Conservation (phyloP, 2,888 invertebrate genomes). For the Anorthoa munda region DNA sequence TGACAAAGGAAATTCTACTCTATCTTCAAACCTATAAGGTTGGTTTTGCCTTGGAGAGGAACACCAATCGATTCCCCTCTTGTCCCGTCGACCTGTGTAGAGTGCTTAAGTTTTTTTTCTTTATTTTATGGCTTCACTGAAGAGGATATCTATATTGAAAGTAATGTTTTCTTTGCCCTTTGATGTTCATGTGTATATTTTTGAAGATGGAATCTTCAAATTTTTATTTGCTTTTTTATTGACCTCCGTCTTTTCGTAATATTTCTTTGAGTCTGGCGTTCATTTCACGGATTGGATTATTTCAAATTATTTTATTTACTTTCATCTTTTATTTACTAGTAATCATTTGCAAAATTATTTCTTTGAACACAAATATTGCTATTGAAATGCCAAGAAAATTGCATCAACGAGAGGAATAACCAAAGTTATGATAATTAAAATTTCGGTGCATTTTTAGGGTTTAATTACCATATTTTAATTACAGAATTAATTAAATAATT, state of each 20-base stretch:
- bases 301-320: background rate
- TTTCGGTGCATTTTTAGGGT: slow-evolving; percentile 26
- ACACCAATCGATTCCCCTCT: slow-evolving; percentile 57
- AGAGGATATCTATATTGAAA: slow-evolving; percentile 50
- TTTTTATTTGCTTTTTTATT: background rate
- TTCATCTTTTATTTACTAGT: too few species aligned
- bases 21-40: accelerated
- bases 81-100: slow-evolving; percentile 45
- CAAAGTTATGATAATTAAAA: slow-evolving; percentile 24
- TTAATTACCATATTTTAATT: slow-evolving; percentile 49
- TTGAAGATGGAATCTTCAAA: slow-evolving; percentile 7
- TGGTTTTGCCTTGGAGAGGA: background rate
- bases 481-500: slow-evolving; percentile 42
- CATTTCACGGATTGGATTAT: background rate
- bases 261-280: slow-evolving; percentile 15
- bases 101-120: slow-evolving; percentile 52
- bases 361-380: background rate
- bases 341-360: background rate
- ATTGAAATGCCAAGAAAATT: background rate
- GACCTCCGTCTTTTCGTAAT: background rate
- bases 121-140: slow-evolving; percentile 44
- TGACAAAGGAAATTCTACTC: background rate
- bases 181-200: slow-evolving; percentile 32
- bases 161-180: slow-evolving; percentile 48
- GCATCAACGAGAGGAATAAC: slow-evolving; percentile 1